phyloP scores from a whole-genome alignment of 2,113 vertebrate species.

The Syngnathus typhle region DNA sequence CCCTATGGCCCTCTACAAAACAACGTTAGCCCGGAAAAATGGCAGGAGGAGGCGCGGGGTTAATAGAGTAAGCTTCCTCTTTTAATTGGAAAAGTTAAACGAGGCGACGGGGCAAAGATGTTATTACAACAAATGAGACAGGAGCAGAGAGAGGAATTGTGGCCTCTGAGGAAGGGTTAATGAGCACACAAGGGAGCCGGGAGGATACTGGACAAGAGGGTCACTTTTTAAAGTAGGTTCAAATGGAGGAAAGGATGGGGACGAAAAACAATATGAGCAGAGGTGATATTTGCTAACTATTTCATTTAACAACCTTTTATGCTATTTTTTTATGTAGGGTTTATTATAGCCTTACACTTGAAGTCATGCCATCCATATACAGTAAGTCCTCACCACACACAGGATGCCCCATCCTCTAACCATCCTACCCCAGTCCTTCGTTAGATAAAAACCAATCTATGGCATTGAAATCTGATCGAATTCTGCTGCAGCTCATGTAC shows the following conservation, averaged over 20 bases:
- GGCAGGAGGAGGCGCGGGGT: conserved; percentile 39
- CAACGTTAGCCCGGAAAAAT: conserved; percentile 49
- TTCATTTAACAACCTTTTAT: neutral
- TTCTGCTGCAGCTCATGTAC: too few species aligned
- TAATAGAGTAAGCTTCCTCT: conserved; percentile 60
- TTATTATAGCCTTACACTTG: too few species aligned
- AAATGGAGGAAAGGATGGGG: neutral
- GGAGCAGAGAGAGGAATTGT: conserved; percentile 44
- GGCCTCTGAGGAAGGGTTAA: conserved; percentile 52
- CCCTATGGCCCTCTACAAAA: conserved; percentile 49
- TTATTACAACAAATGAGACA: conserved; percentile 46
- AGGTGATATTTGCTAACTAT: neutral
- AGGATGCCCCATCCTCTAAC: too few species aligned
- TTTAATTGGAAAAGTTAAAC: conserved; percentile 68
- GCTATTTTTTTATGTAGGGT: too few species aligned
- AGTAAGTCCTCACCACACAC: too few species aligned
- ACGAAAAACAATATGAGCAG: conserved; percentile 6
- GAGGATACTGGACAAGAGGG: conserved; percentile 34
- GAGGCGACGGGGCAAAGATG: conserved; percentile 38
- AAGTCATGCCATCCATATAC: too few species aligned
- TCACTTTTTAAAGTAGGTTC: conserved; percentile 18
- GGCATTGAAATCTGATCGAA: too few species aligned
- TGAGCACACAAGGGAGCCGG: conserved; percentile 47
- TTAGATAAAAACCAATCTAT: too few species aligned
- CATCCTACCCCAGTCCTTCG: too few species aligned